Base-by-base conservation (phyloP, 2,797 vertebrate species). In the Poeciliopsis infans region DNA sequence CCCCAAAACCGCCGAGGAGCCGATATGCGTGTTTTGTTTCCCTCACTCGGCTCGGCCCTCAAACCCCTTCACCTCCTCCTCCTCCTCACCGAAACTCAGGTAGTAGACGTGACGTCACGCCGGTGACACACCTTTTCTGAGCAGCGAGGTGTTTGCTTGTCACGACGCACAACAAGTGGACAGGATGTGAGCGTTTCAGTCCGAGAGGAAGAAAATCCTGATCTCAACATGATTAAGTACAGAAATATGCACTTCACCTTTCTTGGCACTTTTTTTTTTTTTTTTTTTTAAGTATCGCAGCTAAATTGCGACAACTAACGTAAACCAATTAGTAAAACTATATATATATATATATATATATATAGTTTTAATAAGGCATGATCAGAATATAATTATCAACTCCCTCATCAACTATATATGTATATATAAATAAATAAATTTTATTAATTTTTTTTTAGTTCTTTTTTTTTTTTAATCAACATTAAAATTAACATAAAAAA, bases 81-180 rank as follows among this genome's bases (percentile, higher is more conserved):
- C 83, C 81, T 78, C 86, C 83, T 83, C 87, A 93, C 93, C 95
- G 96, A 95, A 95, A 96, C 95, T 95, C 96, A 96, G 96, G 96
- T 96, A 94, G 7, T 7, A 45, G 3, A 8, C 0, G 85, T 95
- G 96, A 96, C 96, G 95, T 96, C 93, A 95, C 82, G 7, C n/a
- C 28, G 49, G 72, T 15, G 88, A 87, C 95, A 92, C 95, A 94
- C 94, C 94, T 93, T 90, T 94, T 33, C 77, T 41, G 53, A 82
- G 85, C 49, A 79, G 75, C 80, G 71, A 47, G 20, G 15, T 36
- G 73, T 33, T 18, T 1, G 20, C 72, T 41, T 49, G n/a, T 59
- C 55, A 13, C 7, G 4, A 36, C 1, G 55, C 13, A 3, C 12
- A 55, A 8, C n/a, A 57, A 71, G 76, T 72, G 80, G 45, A 46